These are phyloP conservation scores for Melanerpes aurifrons DNA, from an alignment of 2,113 vertebrate genomes.

Conservation along the genomic window DNA sequence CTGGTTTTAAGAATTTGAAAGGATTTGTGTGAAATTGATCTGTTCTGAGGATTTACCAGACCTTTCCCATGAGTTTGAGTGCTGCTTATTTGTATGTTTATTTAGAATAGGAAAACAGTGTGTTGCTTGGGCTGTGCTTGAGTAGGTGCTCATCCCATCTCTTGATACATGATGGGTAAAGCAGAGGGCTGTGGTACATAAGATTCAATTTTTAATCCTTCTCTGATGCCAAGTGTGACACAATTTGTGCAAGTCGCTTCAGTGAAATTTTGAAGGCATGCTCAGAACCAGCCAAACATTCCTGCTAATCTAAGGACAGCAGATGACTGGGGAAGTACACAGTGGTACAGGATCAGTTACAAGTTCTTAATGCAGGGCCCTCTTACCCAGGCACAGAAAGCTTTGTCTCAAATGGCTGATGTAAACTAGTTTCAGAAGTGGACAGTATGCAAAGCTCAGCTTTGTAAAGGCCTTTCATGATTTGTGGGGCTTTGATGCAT, in stretches of 20 bases:
- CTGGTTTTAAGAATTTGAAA: background rate
- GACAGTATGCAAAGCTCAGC: background rate
- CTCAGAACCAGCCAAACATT: background rate
- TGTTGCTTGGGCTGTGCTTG: background rate
- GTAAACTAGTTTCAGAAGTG: background rate
- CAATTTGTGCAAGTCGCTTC: background rate
- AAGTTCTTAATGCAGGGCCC: background rate
- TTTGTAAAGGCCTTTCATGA: background rate
- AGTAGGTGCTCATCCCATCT: background rate
- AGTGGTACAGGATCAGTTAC: background rate
- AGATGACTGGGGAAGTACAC: background rate
- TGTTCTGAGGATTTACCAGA: background rate
- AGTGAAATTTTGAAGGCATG: background rate
- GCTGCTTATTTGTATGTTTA: background rate
- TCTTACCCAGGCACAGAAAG: background rate
- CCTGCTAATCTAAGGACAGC: background rate
- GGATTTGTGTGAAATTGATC: background rate
- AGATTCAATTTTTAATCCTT: background rate
- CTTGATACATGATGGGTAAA: background rate
- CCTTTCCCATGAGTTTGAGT: background rate
- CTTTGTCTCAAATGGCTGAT: background rate
- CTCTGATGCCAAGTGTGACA: background rate
- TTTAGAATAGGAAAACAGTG: background rate
- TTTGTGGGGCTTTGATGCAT: background rate
- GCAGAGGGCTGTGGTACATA: background rate